phyloP scores from a whole-genome alignment of 2,113 vertebrate species.

The Hemibagrus wyckioides region DNA sequence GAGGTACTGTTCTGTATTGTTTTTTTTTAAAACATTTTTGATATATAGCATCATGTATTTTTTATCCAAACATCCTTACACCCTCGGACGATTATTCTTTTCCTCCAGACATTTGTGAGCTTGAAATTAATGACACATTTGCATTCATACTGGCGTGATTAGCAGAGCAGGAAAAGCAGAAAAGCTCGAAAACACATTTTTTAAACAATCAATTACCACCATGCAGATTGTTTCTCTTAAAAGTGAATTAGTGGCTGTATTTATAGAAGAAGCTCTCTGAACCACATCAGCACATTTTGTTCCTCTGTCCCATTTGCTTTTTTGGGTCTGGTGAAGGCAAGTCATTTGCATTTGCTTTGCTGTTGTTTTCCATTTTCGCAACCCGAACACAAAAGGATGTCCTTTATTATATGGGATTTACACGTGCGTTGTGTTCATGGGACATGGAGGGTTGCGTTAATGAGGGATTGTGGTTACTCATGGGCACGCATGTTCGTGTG shows the following conservation, averaged over 20 bases:
- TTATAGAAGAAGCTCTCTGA: constrained; percentile 31
- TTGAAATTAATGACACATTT: constrained; percentile 11
- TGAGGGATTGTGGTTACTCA: constrained; percentile 12
- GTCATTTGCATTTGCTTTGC: constrained; percentile 41
- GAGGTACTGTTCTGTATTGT: neutral
- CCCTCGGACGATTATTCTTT: neutral
- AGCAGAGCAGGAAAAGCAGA: neutral
- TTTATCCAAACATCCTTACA: neutral
- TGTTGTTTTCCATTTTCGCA: constrained; percentile 33
- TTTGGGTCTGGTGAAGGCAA: constrained; percentile 44
- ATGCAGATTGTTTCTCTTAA: constrained; percentile 45
- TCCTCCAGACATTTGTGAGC: neutral
- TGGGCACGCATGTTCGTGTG: constrained; percentile 33
- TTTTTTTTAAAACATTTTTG: neutral
- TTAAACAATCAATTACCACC: constrained; percentile 48
- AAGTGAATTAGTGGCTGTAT: constrained; percentile 39
- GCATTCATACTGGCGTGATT: constrained; percentile 3
- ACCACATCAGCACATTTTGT: constrained; percentile 43
- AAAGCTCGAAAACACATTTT: constrained; percentile 28
- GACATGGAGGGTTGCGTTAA: constrained; percentile 10
- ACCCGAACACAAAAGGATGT: constrained; percentile 13
- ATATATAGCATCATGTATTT: neutral
- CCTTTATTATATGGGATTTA: constrained; percentile 30
- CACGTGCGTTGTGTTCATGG: constrained; percentile 3
- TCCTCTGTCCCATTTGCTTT: constrained; percentile 30